Base-by-base conservation (phyloP, 2,888 invertebrate genomes). In the Rhabditoides inermis region DNA sequence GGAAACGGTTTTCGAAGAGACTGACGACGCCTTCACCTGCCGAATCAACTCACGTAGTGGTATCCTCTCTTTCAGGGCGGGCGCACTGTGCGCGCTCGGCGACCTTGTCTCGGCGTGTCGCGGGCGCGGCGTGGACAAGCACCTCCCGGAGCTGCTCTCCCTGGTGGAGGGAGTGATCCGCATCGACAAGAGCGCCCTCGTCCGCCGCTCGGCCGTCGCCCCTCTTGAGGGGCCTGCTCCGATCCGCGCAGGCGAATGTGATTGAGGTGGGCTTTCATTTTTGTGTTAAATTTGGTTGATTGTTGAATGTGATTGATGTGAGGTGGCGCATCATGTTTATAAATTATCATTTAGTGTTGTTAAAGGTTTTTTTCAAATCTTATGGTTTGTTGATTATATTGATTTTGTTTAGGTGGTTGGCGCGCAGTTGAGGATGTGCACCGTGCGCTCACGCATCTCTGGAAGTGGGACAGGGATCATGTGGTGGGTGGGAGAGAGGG, bases 381-480 rank as follows among this genome's bases (percentile, higher is more conserved):
- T n/a, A n/a, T n/a, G n/a, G n/a, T n/a, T n/a, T n/a, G n/a, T n/a
- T n/a, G n/a, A n/a, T 12, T 7, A 40, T 45, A n/a, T 23, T 10
- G 18, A 20, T 10, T 40, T n/a, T 12, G 10, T 67, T 28, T 53
- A 69, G 69, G 49, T 55, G n/a, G 30, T 65, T 15, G 60, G 60
- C 2, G 56, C 54, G 23, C 27, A 37, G 6, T 53, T 68, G 36
- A 55, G 1, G 57, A 63, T 27, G 39, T 70, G 20, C 55, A 53
- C 23, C 59, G 63, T 5, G 49, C 53, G 28, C 53, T 70, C 25
- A 52, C 45, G 12, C 30, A 50, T 3, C 47, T 70, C 6, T 50
- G 57, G 52, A 50, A 50, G 28, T 48, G 48, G n/a, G 71, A 71
- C 44, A 42, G 49, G 15, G 70, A 71, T 49, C 61, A 66, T 10